A percentile compares a stretch with the other conserved stretches of the same genome.
Evolutionary conservation across 2,797 vertebrate species (phyloP).

Genomic region (Meriones psammophilus): DNA sequence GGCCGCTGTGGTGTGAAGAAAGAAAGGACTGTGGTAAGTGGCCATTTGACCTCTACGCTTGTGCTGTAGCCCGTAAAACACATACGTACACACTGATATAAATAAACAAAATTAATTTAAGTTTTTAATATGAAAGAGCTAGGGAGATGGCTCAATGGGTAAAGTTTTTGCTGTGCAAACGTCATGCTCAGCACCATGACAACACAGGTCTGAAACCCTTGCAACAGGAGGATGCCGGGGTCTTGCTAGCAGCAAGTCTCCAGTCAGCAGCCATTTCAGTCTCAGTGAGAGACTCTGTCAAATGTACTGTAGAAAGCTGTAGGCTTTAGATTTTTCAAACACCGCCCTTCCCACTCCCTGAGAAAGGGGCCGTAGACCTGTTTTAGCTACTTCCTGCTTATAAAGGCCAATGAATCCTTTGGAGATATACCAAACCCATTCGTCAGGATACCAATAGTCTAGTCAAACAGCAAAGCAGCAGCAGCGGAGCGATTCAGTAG

Average conservation of each 20-base stretch:
- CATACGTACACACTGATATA: not conserved
- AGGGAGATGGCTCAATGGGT: not conserved
- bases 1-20: not conserved
- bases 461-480: no score
- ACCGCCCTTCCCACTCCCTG: no score
- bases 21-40: not conserved
- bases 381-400: no score
- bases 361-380: no score
- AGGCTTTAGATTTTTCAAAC: no score
- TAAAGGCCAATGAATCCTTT: no score
- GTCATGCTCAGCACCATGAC: not conserved
- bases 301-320: not conserved
- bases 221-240: rapidly evolving
- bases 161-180: not conserved
- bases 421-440: no score
- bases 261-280: not conserved
- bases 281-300: not conserved
- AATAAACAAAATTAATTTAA: no score
- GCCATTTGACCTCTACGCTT: not conserved
- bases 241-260: not conserved
- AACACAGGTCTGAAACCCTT: not conserved
- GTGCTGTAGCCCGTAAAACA: not conserved
- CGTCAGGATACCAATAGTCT: no score
- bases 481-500: no score
- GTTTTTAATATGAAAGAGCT: not conserved